These are phyloP conservation scores for Hemibagrus guttatus DNA, from an alignment of 2,797 vertebrate species.

Conservation along the genomic window DNA sequence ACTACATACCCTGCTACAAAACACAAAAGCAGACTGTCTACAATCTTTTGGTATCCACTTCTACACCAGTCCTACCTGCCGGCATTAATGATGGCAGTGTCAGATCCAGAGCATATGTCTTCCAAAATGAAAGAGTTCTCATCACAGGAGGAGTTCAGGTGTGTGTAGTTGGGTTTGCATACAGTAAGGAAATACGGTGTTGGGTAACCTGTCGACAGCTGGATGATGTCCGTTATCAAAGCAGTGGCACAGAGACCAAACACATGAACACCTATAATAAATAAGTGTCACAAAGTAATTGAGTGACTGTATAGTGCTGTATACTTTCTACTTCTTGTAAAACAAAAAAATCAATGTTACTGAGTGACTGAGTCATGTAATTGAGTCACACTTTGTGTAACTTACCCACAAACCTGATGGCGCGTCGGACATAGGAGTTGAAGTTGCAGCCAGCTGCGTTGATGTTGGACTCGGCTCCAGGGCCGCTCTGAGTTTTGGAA, in stretches of 20 bases:
- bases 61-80: conserved; percentile 80
- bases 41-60: neutral
- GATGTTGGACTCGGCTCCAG: conserved; percentile 88
- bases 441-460: conserved; percentile 98
- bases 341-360: neutral
- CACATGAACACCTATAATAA: conserved; percentile 85
- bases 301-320: neutral
- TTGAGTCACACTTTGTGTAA: neutral
- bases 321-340: neutral
- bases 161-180: conserved; percentile 96
- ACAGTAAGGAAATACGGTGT: conserved; percentile 96
- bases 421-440: conserved; percentile 96
- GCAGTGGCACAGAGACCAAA: conserved; percentile 97
- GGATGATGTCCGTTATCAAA: conserved; percentile 95
- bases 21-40: neutral
- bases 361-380: neutral
- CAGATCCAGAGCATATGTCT: conserved; percentile 92
- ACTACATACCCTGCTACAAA: neutral
- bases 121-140: conserved; percentile 92
- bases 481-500: conserved; percentile 81
- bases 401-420: conserved; percentile 93
- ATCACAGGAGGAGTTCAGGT: conserved; percentile 89
- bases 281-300: neutral
- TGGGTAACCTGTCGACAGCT: conserved; percentile 94
- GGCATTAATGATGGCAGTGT: conserved; percentile 85